A percentile compares a stretch with the other conserved stretches of the same genome.
Evolutionary conservation across 2,797 vertebrate genomes (phyloP).

Genomic region (Ictinia mississippiensis): DNA sequence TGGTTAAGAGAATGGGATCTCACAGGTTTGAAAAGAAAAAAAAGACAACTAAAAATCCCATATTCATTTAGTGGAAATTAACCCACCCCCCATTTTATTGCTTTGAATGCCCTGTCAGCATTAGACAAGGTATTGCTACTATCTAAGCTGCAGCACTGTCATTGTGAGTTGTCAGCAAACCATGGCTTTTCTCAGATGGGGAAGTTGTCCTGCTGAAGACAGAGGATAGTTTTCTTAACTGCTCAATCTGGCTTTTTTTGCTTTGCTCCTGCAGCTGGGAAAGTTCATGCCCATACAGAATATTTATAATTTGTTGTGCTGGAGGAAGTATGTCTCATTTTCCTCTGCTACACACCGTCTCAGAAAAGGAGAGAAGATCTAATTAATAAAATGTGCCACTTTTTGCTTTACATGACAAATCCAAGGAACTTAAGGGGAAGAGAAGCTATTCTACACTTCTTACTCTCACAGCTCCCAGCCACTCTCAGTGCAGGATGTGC

Average conservation of each 20-base stretch:
- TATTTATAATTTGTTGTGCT: neutral
- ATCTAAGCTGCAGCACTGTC: neutral
- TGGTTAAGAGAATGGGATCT: neutral
- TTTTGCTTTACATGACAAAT: neutral
- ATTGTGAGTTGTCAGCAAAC: neutral
- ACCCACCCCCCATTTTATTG: neutral
- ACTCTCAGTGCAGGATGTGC: neutral
- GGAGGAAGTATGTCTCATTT: neutral
- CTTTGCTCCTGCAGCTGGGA: neutral
- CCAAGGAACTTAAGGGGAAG: neutral
- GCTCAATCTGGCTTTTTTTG: neutral
- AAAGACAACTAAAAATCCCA: neutral
- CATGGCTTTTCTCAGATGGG: rapidly evolving
- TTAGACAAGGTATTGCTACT: neutral
- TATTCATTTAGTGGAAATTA: neutral
- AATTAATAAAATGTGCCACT: neutral
- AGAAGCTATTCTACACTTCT: neutral
- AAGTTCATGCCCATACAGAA: neutral
- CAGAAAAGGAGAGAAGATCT: neutral
- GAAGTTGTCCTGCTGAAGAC: neutral
- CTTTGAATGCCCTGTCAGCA: neutral
- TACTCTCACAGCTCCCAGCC: neutral
- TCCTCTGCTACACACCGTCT: neutral
- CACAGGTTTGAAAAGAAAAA: neutral
- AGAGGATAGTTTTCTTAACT: neutral